These are phyloP conservation scores for Rhinopomastus cyanomelas DNA, from an alignment of 2,113 vertebrate species.

Conservation along the genomic window DNA sequence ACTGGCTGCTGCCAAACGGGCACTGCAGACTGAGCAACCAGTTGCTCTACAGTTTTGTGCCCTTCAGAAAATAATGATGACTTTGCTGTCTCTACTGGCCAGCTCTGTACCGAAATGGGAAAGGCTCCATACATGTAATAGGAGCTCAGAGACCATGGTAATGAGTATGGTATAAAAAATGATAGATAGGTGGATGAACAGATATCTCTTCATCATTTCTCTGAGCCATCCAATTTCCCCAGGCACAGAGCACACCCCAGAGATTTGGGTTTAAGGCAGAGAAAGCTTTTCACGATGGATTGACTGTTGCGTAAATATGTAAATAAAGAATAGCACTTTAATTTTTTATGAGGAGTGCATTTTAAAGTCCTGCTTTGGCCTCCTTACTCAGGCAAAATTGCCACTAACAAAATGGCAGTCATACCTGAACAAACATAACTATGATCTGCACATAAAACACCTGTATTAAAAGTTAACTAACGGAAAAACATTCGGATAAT, in stretches of 20 bases:
- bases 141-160: constrained; percentile 56
- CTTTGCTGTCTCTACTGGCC: constrained; percentile 47
- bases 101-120: neutral
- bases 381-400: constrained; percentile 44
- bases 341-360: constrained; percentile 66
- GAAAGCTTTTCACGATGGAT: constrained; percentile 23
- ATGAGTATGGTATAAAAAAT: constrained; percentile 59
- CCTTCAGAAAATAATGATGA: constrained; percentile 39
- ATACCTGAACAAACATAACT: constrained; percentile 56
- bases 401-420: constrained; percentile 59
- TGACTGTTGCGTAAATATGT: constrained; percentile 57
- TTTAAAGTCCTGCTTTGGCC: constrained; percentile 47
- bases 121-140: neutral
- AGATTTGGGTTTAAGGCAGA: constrained; percentile 52
- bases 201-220: constrained; percentile 58
- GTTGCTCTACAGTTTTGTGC: neutral
- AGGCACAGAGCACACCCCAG: neutral
- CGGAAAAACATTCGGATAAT: constrained; percentile 46
- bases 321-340: constrained; percentile 62
- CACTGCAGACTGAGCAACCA: neutral
- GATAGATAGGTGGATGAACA: constrained; percentile 40
- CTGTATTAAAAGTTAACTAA: constrained; percentile 53
- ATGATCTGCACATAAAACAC: neutral
- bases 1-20: constrained; percentile 8
- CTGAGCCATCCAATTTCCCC: constrained; percentile 40